Percentiles rank a stretch among this genome's conserved stretches.
These are phyloP conservation scores for Cheilosia pagana DNA, from an alignment of 2,888 invertebrate species.

Conservation along the genomic window DNA sequence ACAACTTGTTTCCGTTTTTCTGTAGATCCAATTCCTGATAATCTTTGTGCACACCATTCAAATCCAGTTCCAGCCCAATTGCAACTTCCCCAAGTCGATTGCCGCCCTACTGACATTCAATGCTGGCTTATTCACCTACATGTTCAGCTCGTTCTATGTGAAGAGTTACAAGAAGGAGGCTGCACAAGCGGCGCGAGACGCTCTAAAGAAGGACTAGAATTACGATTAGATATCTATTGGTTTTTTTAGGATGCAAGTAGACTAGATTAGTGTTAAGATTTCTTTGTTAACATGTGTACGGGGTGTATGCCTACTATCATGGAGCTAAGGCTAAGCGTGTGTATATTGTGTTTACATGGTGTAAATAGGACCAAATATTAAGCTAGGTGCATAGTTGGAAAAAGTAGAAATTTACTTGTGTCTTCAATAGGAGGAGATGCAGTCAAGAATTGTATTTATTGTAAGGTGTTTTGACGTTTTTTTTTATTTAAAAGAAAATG, in stretches of 20 bases:
- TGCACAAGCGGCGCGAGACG: slow-evolving; percentile 76
- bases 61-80: slow-evolving; percentile 87
- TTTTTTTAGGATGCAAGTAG: slow-evolving; percentile 10
- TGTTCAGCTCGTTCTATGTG: slow-evolving; percentile 91
- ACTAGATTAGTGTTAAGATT: slow-evolving; percentile 16
- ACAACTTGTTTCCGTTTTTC: slow-evolving; percentile 75
- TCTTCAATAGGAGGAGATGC: background rate
- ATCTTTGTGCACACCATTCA: slow-evolving; percentile 89
- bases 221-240: background rate
- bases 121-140: slow-evolving; percentile 89
- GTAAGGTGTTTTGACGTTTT: background rate
- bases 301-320: slow-evolving; percentile 28
- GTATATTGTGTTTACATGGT: slow-evolving; percentile 61
- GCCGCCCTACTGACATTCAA: slow-evolving; percentile 88
- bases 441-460: slow-evolving; percentile 6
- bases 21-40: slow-evolving; percentile 89
- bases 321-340: slow-evolving; percentile 55
- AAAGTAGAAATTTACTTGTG: slow-evolving; percentile 14
- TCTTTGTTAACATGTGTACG: slow-evolving; percentile 9
- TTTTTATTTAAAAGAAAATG: background rate
- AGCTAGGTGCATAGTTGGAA: slow-evolving; percentile 59
- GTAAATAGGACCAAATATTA: slow-evolving; percentile 75
- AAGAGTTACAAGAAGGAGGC: slow-evolving; percentile 86
- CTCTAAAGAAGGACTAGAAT: slow-evolving; percentile 79
- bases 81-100: slow-evolving; percentile 89